Evolutionary conservation across 2,797 vertebrate genomes (phyloP).

Genomic region (Scarus forsteni): DNA sequence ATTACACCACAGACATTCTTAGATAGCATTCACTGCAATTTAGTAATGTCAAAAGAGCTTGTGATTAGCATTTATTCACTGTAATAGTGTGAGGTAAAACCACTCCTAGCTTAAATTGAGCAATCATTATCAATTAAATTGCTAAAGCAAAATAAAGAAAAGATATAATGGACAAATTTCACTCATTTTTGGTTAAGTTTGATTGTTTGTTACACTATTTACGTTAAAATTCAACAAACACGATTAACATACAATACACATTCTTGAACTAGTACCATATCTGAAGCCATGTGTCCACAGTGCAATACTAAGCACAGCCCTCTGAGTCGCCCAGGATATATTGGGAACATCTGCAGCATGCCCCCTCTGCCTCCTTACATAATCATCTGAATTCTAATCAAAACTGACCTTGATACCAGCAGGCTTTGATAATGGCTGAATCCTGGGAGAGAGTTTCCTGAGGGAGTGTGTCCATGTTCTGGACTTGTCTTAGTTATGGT

Average conservation of each 20-base stretch:
- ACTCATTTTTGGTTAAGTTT: no score
- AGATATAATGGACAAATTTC: background rate
- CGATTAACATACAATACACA: no score
- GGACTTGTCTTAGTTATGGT: slow-evolving; percentile 56
- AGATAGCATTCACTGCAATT: no score
- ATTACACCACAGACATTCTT: no score
- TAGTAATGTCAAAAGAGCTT: no score
- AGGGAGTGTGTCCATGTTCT: slow-evolving; percentile 39
- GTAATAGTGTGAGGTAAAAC: no score
- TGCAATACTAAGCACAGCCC: slow-evolving; percentile 3
- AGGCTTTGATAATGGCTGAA: slow-evolving; percentile 61
- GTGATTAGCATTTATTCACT: no score
- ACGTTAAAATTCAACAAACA: no score
- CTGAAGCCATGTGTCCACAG: slow-evolving; percentile 1
- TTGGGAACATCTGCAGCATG: slow-evolving; percentile 57
- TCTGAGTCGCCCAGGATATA: slow-evolving; percentile 43
- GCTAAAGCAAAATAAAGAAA: background rate
- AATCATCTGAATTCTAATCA: slow-evolving; percentile 71
- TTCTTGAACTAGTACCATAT: background rate
- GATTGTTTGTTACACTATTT: no score
- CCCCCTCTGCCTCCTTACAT: slow-evolving; percentile 37
- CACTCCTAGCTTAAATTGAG: no score
- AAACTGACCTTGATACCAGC: slow-evolving; percentile 70
- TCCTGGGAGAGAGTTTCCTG: slow-evolving; percentile 49
- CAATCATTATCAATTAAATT: background rate